phyloP scores from a whole-genome alignment of 2,797 vertebrate species.

The Clarias pachynema region DNA sequence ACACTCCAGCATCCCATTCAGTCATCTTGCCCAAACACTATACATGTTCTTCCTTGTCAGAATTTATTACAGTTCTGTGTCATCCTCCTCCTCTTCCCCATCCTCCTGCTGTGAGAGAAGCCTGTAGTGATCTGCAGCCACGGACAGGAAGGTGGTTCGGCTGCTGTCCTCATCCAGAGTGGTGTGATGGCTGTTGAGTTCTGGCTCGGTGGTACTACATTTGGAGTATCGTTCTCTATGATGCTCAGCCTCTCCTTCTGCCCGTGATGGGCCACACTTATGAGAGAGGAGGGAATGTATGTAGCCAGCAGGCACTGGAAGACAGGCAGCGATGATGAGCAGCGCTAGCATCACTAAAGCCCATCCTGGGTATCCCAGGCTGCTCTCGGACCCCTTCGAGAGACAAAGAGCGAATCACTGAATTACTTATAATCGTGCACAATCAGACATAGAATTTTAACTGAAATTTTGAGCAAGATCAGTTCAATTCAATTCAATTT shows the following conservation, averaged over 20 bases:
- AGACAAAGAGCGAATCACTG: slow-evolving; percentile 15
- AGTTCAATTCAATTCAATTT: too few relatives aligned
- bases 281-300: slow-evolving; percentile 61
- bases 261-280: slow-evolving; percentile 20
- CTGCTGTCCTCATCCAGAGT: slow-evolving; percentile 52
- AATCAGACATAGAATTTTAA: not conserved
- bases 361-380: slow-evolving; percentile 78
- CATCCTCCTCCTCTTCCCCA: slow-evolving; percentile 68
- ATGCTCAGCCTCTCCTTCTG: slow-evolving; percentile 51
- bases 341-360: slow-evolving; percentile 67
- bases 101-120: slow-evolving; percentile 75
- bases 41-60: not conserved
- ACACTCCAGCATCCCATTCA: not conserved
- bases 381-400: slow-evolving; percentile 74
- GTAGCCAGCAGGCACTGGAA: slow-evolving; percentile 78
- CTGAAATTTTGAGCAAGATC: not conserved
- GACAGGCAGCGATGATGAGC: slow-evolving; percentile 73
- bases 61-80: slow-evolving; percentile 52
- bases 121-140: slow-evolving; percentile 70
- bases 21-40: too few relatives aligned
- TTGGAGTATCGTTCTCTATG: slow-evolving; percentile 72
- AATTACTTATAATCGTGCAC: not conserved
- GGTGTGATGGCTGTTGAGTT: slow-evolving; percentile 51
- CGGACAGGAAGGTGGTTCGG: slow-evolving; percentile 62
- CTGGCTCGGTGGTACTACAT: slow-evolving; percentile 70